Conservation (phyloP, 1,140 invertebrate species). For the Drosophila nigrodunni region DNA sequence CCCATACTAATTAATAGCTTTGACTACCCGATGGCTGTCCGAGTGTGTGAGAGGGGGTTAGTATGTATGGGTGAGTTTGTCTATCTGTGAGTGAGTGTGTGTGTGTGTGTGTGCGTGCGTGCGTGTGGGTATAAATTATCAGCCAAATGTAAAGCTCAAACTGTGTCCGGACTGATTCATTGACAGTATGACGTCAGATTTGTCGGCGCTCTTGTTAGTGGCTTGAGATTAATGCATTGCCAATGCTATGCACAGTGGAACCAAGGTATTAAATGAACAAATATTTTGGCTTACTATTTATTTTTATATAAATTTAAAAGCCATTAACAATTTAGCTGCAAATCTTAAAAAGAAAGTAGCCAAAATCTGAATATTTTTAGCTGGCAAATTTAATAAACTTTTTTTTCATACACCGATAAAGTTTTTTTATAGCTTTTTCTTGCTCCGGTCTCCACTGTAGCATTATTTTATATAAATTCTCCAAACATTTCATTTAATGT, state of each 20-base stretch:
- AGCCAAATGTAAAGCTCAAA: slow-evolving; percentile 27
- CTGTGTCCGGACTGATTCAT: slow-evolving; percentile 45
- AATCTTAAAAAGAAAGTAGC: too few relatives aligned
- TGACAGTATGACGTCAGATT: slow-evolving; percentile 43
- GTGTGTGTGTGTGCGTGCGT: slow-evolving; percentile 7
- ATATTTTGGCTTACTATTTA: too few relatives aligned
- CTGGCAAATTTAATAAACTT: too few relatives aligned
- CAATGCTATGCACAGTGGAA: slow-evolving; percentile 7
- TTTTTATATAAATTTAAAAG: too few relatives aligned
- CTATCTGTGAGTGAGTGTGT: background rate
- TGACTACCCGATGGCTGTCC: background rate
- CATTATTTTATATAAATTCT: too few relatives aligned
- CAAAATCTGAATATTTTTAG: too few relatives aligned
- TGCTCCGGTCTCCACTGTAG: too few relatives aligned
- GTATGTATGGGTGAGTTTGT: background rate
- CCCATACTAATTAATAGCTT: slow-evolving; percentile 22
- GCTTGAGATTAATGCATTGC: background rate
- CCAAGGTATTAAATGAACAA: background rate
- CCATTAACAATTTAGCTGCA: too few relatives aligned
- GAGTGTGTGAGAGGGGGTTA: background rate
- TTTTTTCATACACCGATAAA: too few relatives aligned
- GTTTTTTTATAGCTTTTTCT: too few relatives aligned
- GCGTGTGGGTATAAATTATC: slow-evolving; percentile 28
- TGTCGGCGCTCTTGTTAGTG: slow-evolving; percentile 5
- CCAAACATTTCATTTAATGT: too few relatives aligned